Percentiles rank a stretch among this genome's conserved stretches.
phyloP scores from a whole-genome alignment of 2,888 invertebrate species.

The Euproctis similis region DNA sequence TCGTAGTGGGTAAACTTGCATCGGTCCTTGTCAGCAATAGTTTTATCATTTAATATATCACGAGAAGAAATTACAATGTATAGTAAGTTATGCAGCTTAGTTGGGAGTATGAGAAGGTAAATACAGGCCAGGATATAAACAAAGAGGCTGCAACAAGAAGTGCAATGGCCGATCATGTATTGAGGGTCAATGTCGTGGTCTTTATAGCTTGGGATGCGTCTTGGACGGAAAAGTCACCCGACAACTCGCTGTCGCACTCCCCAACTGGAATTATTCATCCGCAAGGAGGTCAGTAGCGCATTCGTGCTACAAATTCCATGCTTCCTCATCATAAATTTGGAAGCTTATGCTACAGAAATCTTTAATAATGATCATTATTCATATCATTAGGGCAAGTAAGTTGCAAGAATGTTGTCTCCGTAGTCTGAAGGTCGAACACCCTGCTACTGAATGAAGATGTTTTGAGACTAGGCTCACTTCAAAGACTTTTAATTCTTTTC shows the following conservation, averaged over 20 bases:
- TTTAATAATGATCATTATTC: too few relatives aligned
- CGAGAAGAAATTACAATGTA: too few relatives aligned
- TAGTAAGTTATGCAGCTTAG: slow-evolving; percentile 38
- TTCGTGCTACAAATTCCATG: slow-evolving; percentile 26
- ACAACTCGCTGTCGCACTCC: slow-evolving; percentile 40
- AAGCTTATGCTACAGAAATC: slow-evolving; percentile 10
- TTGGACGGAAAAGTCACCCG: slow-evolving; percentile 53
- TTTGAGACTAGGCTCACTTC: too few relatives aligned
- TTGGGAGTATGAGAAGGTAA: too few relatives aligned
- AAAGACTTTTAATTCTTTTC: too few relatives aligned
- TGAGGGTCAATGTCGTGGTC: slow-evolving; percentile 73
- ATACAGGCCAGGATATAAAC: slow-evolving; percentile 73
- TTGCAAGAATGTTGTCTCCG: too few relatives aligned
- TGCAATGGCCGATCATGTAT: slow-evolving; percentile 70
- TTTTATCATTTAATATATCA: too few relatives aligned
- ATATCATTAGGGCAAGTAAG: too few relatives aligned
- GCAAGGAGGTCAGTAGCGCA: slow-evolving; percentile 60
- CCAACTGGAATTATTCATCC: slow-evolving; percentile 46
- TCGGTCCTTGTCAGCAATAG: too few relatives aligned
- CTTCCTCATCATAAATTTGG: slow-evolving; percentile 13
- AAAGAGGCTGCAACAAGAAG: slow-evolving; percentile 70
- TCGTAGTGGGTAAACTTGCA: too few relatives aligned
- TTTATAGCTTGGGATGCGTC: slow-evolving; percentile 56
- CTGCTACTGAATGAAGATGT: too few relatives aligned
- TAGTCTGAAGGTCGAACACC: too few relatives aligned